Evolutionary conservation across 2,888 invertebrate genomes (phyloP).

Genomic region (Orchesellides sinensis): DNA sequence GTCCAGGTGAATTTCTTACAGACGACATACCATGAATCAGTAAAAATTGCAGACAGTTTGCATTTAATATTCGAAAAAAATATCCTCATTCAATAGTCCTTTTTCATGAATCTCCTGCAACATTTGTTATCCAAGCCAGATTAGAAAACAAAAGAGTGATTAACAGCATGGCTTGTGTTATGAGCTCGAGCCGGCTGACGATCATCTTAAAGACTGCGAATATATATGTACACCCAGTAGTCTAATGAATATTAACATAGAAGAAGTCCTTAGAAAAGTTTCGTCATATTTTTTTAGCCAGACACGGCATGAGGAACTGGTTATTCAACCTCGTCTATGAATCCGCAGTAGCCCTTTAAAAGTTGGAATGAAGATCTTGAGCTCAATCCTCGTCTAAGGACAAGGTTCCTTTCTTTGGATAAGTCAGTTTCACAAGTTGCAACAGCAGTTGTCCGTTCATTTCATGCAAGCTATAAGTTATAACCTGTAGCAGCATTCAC

Average conservation of each 20-base stretch:
- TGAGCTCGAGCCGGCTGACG: background rate
- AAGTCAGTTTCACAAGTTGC: conserved; percentile 42
- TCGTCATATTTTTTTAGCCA: background rate
- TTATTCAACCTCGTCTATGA: background rate
- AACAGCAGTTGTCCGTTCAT: too few species aligned
- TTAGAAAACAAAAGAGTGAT: conserved; percentile 24
- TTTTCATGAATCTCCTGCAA: background rate
- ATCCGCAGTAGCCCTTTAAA: conserved; percentile 37
- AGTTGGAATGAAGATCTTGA: conserved; percentile 18
- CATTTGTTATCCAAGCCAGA: conserved; percentile 13
- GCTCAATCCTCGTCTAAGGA: conserved; percentile 24
- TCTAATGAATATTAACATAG: too few species aligned
- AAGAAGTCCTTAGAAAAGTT: too few species aligned
- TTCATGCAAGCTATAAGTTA: too few species aligned
- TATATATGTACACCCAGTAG: background rate
- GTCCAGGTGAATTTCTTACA: conserved; percentile 18
- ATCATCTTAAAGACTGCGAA: conserved; percentile 34
- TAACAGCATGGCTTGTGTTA: background rate
- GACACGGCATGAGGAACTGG: background rate
- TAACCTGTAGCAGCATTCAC: background rate
- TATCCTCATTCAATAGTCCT: background rate
- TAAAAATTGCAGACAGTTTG: background rate
- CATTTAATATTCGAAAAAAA: background rate
- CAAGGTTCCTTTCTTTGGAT: conserved; percentile 55
- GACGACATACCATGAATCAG: background rate